Base-by-base conservation (phyloP, 2,113 vertebrate species). In the Peucedramus taeniatus region DNA sequence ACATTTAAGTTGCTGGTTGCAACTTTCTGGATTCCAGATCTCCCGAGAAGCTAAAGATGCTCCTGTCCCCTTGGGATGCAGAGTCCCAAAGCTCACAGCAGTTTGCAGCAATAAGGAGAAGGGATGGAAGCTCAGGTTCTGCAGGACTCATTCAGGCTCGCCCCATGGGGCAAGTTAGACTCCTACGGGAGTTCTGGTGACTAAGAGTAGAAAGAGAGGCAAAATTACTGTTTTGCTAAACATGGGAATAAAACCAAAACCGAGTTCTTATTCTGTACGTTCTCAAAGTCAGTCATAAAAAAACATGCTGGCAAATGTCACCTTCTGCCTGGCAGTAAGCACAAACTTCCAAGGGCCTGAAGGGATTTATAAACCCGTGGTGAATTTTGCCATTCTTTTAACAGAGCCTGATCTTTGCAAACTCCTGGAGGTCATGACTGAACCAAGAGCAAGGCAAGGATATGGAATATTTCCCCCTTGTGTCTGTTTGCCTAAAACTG, bases 301-400 rank as follows among this genome's bases (percentile, higher is more conserved):
- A 95, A 92, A 75, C 72, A 59, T 42, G 60, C 76, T 93, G 90
- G 90, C 83, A 96, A 96, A 90, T 93, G 92, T 94, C 84, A 95
- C 92, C 86, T 96, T 96, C 93, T 79, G 88, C 92, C 93, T 92
- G 88, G 85, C 88, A 91, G 60, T 56, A 71, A 93, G 88, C 88
- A 93, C 78, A 92, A 96, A 95, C 83, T 95, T 93, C 2, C 8
- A 88, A 94, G 57, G 88, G 83, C 92, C 96, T 91, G 83, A 40
- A 81, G 93, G 85, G 92, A 92, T 96, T 96, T 95, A 79, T 60
- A 92, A 90, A 90, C 66, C 83, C 10, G 0, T 71, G 44, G 87
- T 92, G 90, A 88, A 90, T 96, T 92, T 23, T 83, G 68, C 92
- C 80, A 75, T 89, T 95, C 92, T 91, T 95, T 86, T 78, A 92